phyloP scores from a whole-genome alignment of 2,113 vertebrate species.

The Cyanoderma ruficeps region DNA sequence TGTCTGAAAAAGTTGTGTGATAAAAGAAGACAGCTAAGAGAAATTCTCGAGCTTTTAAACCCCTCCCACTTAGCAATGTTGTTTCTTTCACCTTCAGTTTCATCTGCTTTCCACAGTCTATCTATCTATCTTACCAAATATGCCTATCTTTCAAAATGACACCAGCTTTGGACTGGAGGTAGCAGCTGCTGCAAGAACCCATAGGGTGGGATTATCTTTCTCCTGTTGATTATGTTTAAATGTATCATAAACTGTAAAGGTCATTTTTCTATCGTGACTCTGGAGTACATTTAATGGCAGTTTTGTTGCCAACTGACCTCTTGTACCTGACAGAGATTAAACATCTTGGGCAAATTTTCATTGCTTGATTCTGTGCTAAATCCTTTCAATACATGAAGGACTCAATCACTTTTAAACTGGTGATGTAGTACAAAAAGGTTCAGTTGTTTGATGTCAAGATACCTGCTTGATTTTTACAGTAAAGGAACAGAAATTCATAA shows the following conservation, averaged over 20 bases:
- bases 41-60: background rate
- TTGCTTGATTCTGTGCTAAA: background rate
- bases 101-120: background rate
- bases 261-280: background rate
- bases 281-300: slow-evolving; percentile 18
- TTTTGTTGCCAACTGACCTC: slow-evolving; percentile 1
- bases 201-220: background rate
- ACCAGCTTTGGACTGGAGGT: background rate
- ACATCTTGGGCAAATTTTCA: slow-evolving; percentile 4
- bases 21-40: background rate
- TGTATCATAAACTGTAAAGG: background rate
- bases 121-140: background rate
- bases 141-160: background rate
- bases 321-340: slow-evolving; percentile 5
- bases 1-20: background rate
- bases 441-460: background rate
- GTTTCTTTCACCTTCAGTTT: background rate
- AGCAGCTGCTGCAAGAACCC: background rate
- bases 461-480: background rate
- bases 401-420: background rate
- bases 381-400: background rate
- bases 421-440: background rate
- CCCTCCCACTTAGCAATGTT: background rate
- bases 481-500: background rate
- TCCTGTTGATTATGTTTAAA: background rate